Evolutionary conservation across 2,113 vertebrate species (phyloP).

Genomic region (Clarias batrachus): DNA sequence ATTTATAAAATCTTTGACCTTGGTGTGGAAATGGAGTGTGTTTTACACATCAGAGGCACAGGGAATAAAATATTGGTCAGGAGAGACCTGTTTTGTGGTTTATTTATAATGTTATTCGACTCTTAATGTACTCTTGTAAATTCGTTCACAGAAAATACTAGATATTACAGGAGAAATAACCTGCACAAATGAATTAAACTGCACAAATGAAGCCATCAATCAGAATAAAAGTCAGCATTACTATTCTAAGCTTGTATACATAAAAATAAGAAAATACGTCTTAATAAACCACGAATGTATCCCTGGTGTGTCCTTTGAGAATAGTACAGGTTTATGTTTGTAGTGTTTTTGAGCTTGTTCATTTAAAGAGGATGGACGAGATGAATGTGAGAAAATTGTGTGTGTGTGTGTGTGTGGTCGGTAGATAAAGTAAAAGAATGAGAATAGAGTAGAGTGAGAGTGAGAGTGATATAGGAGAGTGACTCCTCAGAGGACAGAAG

Average conservation of each 20-base stretch:
- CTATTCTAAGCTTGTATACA: background rate
- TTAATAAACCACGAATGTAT: background rate
- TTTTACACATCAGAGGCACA: background rate
- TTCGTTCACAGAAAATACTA: background rate
- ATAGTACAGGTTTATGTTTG: background rate
- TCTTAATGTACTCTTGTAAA: background rate
- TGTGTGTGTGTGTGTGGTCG: background rate
- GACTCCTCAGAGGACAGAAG: conserved; percentile 53
- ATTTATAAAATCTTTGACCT: background rate
- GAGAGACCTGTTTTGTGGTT: background rate
- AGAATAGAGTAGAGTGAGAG: background rate
- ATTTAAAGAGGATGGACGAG: background rate
- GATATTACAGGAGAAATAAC: background rate
- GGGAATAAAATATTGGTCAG: background rate
- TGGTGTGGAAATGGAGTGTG: background rate
- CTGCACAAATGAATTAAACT: background rate
- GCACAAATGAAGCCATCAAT: background rate
- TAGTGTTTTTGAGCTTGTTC: background rate
- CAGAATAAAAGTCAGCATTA: background rate
- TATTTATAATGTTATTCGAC: background rate
- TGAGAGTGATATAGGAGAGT: conserved; percentile 7
- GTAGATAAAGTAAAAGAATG: background rate
- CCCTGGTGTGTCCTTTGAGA: background rate
- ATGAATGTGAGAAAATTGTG: background rate
- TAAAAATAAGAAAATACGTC: background rate